These are phyloP conservation scores for Noctua comes DNA, from an alignment of 2,888 invertebrate genomes.

Conservation along the genomic window DNA sequence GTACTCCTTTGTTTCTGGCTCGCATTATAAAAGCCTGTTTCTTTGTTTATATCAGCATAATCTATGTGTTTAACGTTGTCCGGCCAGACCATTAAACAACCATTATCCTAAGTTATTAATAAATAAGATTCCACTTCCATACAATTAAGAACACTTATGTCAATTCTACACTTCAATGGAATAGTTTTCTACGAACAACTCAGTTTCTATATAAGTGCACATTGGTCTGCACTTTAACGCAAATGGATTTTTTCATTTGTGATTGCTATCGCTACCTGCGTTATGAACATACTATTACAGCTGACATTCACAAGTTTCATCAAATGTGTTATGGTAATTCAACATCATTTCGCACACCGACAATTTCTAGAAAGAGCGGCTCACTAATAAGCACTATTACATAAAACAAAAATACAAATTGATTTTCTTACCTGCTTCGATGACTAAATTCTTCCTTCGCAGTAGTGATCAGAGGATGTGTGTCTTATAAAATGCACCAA, in stretches of 20 bases:
- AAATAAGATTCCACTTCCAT: constrained; percentile 27
- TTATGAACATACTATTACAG: constrained; percentile 14
- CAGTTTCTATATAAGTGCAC: neutral
- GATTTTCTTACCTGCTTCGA: constrained; percentile 77
- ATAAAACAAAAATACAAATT: constrained; percentile 32
- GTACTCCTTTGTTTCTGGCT: constrained; percentile 71
- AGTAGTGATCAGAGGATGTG: constrained; percentile 94
- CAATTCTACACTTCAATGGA: constrained; percentile 9
- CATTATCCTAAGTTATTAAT: constrained; percentile 38
- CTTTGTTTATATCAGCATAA: constrained; percentile 62
- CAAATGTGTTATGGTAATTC: constrained; percentile 38
- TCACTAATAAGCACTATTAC: constrained; percentile 26
- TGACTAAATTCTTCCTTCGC: constrained; percentile 91
- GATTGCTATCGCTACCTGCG: constrained; percentile 14
- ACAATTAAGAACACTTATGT: constrained; percentile 3
- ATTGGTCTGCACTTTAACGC: neutral
- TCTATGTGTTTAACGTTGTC: constrained; percentile 29
- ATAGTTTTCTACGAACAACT: constrained; percentile 12
- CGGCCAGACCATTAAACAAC: constrained; percentile 18
- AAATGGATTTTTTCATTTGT: neutral
- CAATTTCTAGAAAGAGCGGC: constrained; percentile 52
- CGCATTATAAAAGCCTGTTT: constrained; percentile 54
- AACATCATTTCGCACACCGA: constrained; percentile 27
- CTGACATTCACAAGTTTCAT: constrained; percentile 16
- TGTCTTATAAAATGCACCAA: constrained; percentile 93